Percentiles rank a stretch among this genome's conserved stretches.
Evolutionary conservation across 2,797 vertebrate genomes (phyloP).

Genomic region (Pipistrellus pygmaeus): DNA sequence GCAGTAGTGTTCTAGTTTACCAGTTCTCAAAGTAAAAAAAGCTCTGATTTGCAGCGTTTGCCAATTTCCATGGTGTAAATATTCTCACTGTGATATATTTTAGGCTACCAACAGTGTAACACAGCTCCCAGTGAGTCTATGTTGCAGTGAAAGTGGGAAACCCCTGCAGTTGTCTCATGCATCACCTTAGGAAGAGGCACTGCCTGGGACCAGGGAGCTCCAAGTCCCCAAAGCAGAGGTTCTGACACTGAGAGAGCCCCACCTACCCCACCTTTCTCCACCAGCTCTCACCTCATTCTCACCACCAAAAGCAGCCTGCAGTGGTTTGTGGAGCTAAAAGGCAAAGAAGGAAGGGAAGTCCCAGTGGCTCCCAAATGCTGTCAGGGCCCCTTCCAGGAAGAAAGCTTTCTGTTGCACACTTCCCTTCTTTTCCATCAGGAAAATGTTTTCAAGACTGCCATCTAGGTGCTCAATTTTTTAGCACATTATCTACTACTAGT

Average conservation of each 20-base stretch:
- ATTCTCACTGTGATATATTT: neutral
- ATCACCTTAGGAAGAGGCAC: neutral
- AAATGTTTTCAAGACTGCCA: slow-evolving; percentile 37
- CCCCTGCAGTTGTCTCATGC: accelerated
- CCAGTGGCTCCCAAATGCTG: neutral
- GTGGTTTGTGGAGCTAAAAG: neutral
- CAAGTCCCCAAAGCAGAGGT: neutral
- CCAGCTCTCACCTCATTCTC: neutral
- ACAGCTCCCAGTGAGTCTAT: neutral
- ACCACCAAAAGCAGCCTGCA: neutral
- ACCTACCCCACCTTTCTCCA: neutral
- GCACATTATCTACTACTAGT: slow-evolving; percentile 19
- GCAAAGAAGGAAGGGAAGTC: neutral
- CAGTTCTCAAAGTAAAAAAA: neutral
- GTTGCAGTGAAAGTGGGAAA: neutral
- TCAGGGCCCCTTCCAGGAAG: slow-evolving; percentile 1
- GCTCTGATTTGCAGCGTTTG: neutral
- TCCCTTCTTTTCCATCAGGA: slow-evolving; percentile 16
- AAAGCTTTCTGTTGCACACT: neutral
- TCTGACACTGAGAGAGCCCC: neutral
- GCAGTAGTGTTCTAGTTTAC: neutral
- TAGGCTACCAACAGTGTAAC: neutral
- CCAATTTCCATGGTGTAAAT: neutral
- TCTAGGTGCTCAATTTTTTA: slow-evolving; percentile 14
- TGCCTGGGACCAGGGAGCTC: neutral